Percentiles rank a stretch among this genome's conserved stretches.
Evolutionary conservation across 2,888 invertebrate genomes (phyloP).

Genomic region (Pyrrhia umbra): DNA sequence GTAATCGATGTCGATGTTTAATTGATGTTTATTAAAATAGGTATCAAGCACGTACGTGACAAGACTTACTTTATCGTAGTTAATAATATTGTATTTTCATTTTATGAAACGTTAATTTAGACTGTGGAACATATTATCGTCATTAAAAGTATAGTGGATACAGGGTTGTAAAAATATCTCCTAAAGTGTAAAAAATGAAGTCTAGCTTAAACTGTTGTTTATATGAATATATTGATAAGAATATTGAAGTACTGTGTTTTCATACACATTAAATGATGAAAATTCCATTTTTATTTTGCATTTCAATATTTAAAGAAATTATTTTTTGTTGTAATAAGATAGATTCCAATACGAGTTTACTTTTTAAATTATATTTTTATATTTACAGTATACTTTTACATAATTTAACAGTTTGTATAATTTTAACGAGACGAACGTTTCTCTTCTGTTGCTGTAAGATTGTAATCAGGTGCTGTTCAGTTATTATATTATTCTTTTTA

Average conservation of each 20-base stretch:
- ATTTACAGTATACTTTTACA: conserved; percentile 76
- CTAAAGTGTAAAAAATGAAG: conserved; percentile 85
- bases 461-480: conserved; percentile 52
- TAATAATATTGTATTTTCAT: conserved; percentile 60
- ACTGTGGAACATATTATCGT: conserved; percentile 79
- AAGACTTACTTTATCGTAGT: conserved; percentile 61
- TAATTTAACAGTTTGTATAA: conserved; percentile 62
- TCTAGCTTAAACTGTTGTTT: conserved; percentile 87
- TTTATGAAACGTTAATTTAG: conserved; percentile 73
- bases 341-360: conserved; percentile 77
- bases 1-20: conserved; percentile 48
- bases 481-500: conserved; percentile 43
- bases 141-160: conserved; percentile 89
- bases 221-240: conserved; percentile 87
- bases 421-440: conserved; percentile 37
- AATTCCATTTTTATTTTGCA: conserved; percentile 85
- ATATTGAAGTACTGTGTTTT: conserved; percentile 82
- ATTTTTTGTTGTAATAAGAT: conserved; percentile 65
- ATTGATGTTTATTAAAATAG: conserved; percentile 58
- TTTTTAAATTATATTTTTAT: conserved; percentile 75
- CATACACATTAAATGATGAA: conserved; percentile 80
- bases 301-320: conserved; percentile 74
- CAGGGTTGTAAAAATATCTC: conserved; percentile 90
- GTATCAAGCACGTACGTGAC: conserved; percentile 64
- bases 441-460: conserved; percentile 42